Base-by-base conservation (phyloP, 2,888 invertebrate species). In the Tinea semifulvella region DNA sequence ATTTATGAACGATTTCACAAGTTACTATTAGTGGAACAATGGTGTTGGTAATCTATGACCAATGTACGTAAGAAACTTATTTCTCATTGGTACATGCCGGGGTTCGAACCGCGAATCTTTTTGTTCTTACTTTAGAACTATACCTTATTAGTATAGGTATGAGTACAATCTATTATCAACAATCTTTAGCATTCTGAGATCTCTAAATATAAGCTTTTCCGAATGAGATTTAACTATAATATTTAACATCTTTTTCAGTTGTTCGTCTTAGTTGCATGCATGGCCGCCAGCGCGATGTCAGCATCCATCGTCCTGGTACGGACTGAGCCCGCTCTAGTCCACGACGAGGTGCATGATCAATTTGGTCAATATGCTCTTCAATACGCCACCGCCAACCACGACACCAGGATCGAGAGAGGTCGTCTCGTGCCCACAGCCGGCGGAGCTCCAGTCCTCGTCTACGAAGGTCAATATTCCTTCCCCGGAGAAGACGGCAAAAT, bases 351-450 rank as follows among this genome's bases (percentile, higher is more conserved):
- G n/a, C 66, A 61, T 31, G 63, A 63, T 43, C 60, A 64, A 46
- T 56, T 54, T 20, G 68, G 70, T 3, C 67, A 68, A 50, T 69
- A 64, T 50, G 55, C 58, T 2, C 54, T 69, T 2, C 57, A 61
- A n/a, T 69, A 68, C 58, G 58, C 65, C 45, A 68, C 68, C 1
- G 68, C 66, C 6, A 65, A 71, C 46, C 65, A 65, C 22, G 68
- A 61, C 22, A 49, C 65, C 2, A 68, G 68, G 1, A 55, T 53
- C 2, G 69, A 69, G 49, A 56, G 56, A 2, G 69, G 68, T n/a
- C 58, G 56, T 13, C 58, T 69, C 0, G 61, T 68, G 3, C 61
- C 63, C n/a, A 58, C 54, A 1, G 49, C 54, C 1, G 55, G 59
- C 10, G 61, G 60, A 2, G 52, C 48, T 3, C 53, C 61, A 31